These are phyloP conservation scores for Torymus texanus DNA, from an alignment of 2,888 invertebrate genomes.

Conservation along the genomic window DNA sequence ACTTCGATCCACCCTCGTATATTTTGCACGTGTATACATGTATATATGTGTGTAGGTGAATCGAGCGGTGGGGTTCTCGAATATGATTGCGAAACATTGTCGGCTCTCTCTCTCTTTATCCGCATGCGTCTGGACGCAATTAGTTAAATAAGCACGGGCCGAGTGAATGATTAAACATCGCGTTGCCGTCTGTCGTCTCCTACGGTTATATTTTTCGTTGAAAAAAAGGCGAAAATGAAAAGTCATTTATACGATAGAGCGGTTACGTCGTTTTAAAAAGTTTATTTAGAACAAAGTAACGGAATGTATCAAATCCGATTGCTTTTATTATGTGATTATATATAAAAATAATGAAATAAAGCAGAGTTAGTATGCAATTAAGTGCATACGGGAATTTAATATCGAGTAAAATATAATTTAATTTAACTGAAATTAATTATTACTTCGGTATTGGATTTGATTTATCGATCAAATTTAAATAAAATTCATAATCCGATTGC, in stretches of 20 bases:
- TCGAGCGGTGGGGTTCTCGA: background rate
- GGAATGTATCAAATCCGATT: no score
- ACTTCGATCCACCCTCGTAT: slow-evolving; percentile 7
- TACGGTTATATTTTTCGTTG: background rate
- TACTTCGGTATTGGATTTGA: background rate
- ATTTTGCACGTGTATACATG: background rate
- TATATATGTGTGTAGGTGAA: slow-evolving; percentile 10
- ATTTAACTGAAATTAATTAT: slow-evolving; percentile 5
- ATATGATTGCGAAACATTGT: slow-evolving; percentile 16
- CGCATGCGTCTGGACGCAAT: slow-evolving; percentile 5
- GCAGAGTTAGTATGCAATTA: background rate
- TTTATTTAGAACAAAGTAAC: no score
- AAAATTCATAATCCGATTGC: background rate
- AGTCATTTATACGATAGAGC: no score
- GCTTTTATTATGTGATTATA: background rate
- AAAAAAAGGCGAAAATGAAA: no score
- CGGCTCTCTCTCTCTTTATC: background rate
- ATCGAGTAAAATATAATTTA: background rate
- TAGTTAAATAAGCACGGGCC: slow-evolving; percentile 18
- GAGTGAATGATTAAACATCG: slow-evolving; percentile 15
- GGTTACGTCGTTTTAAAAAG: no score
- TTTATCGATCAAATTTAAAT: background rate
- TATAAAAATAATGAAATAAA: background rate
- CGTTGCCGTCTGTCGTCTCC: background rate
- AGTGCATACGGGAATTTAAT: background rate